phyloP scores from a whole-genome alignment of 2,888 invertebrate genomes.

The Eupithecia subfuscata region DNA sequence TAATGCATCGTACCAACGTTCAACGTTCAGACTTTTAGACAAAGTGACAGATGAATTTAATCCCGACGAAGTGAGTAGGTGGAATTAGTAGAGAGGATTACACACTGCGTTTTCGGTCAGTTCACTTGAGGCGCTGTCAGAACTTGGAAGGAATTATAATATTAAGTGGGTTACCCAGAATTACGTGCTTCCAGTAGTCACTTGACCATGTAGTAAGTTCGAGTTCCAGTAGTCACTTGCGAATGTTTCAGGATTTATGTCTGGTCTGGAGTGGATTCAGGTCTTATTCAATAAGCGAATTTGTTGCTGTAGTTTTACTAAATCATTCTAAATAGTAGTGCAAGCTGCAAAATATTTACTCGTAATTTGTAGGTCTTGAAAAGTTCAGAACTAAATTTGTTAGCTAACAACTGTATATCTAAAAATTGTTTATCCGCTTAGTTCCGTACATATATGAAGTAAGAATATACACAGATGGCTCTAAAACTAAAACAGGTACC shows the following conservation, averaged over 20 bases:
- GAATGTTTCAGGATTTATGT: background rate
- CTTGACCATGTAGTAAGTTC: background rate
- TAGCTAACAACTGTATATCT: too few relatives aligned
- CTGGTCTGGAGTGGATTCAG: background rate
- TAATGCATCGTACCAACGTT: slow-evolving; percentile 66
- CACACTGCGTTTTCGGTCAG: background rate
- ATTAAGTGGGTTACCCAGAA: background rate
- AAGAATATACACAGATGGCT: too few relatives aligned
- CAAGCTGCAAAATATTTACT: background rate
- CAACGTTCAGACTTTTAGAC: slow-evolving; percentile 54
- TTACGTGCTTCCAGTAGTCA: background rate
- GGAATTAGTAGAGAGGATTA: slow-evolving; percentile 2
- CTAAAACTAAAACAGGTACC: too few relatives aligned
- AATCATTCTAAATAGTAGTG: background rate
- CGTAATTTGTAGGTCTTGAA: background rate
- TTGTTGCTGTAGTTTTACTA: background rate
- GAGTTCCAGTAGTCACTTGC: background rate
- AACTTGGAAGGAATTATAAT: background rate
- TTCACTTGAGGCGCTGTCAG: slow-evolving; percentile 9
- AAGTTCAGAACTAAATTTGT: too few relatives aligned
- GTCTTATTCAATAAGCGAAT: background rate
- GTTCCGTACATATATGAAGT: too few relatives aligned
- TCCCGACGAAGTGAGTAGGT: slow-evolving; percentile 40
- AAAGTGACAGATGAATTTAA: slow-evolving; percentile 61
- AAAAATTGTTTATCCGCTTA: background rate